Base-by-base conservation (phyloP, 2,113 vertebrate species). In the Lota lota region DNA sequence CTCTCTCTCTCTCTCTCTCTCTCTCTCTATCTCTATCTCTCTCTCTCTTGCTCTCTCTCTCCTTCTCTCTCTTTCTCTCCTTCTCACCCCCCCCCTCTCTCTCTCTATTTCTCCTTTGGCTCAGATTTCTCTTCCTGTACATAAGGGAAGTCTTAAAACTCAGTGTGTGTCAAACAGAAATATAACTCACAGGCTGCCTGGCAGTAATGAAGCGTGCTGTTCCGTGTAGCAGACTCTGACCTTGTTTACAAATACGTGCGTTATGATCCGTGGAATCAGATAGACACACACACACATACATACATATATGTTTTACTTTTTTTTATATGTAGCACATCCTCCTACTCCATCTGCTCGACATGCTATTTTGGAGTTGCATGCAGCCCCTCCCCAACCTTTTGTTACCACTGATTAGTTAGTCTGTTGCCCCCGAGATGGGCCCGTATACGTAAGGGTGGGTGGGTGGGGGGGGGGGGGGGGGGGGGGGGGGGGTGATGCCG, bases 381-480 rank as follows among this genome's bases (percentile, higher is more conserved):
- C 68, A 73, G 18, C 79, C 69, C 10, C 73, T 79, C 83, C 81
- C 75, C 80, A 77, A 76, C 80, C 70, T 88, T 71, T 90, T 89
- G 88, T 90, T 90, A 67, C 79, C 74, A 70, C 83, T 90, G 87
- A 88, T 89, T 88, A 88, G 83, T 72, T 74, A 81, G 74, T 83
- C 76, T 76, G 78, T 64, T 66, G 74, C 28, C 28, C 28, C 28
- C 28, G 28, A 28, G 28, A 28, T 28, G 28, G 28, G 28, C 28
- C 28, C 1, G 28, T 28, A 3, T 28, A 28, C 28, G 28, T 28
- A 28, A 5, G 28, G 73, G 75, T 77, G 85, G 83, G 86, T 83
- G 74, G 67, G 85, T 83, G 59, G 79, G 69, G 84, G 73, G 75
- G 79, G 85, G 83, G 86, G 84, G 74, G 67, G 85, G 84, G 59